Conservation (phyloP, 1,140 invertebrate genomes). For the Pseudomyrmex concolor region DNA sequence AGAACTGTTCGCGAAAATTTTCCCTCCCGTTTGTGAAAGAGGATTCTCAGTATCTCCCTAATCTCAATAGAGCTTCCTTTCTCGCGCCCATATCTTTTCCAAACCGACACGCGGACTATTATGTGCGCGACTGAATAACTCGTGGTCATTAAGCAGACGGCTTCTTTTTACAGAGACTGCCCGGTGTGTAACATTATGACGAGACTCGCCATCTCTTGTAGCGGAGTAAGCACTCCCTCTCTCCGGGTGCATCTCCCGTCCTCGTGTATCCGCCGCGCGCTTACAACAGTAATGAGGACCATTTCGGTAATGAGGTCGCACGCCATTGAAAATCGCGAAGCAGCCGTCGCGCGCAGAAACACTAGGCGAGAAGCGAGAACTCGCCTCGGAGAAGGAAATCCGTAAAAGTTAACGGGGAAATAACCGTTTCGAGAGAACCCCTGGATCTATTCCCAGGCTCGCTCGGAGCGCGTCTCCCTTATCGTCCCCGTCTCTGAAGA, state of each 20-base stretch:
- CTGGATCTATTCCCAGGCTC: conserved; percentile 55
- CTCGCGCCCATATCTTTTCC: not conserved
- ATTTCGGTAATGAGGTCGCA: conserved; percentile 84
- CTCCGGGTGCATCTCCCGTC: conserved; percentile 23
- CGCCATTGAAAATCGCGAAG: conserved; percentile 82
- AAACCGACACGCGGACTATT: conserved; percentile 67
- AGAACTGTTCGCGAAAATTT: conserved; percentile 13
- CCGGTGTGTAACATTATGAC: conserved; percentile 72
- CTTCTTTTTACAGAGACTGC: conserved; percentile 66
- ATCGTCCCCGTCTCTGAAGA: conserved; percentile 59
- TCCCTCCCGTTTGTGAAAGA: not conserved
- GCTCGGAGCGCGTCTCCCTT: conserved; percentile 34
- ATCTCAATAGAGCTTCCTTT: not conserved
- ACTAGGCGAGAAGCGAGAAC: conserved; percentile 32
- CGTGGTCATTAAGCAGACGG: conserved; percentile 79
- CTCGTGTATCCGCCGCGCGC: conserved; percentile 20
- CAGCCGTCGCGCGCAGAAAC: conserved; percentile 63
- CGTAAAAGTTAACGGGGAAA: conserved; percentile 82
- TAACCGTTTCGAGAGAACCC: conserved; percentile 78
- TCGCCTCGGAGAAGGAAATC: conserved; percentile 53
- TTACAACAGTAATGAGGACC: conserved; percentile 81
- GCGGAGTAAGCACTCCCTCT: conserved; percentile 11
- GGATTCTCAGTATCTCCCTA: conserved; percentile 27
- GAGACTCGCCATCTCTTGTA: conserved; percentile 72
- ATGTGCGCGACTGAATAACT: conserved; percentile 80